These are phyloP conservation scores for Lasioglossum malachurum DNA, from an alignment of 2,888 invertebrate species.

Conservation along the genomic window DNA sequence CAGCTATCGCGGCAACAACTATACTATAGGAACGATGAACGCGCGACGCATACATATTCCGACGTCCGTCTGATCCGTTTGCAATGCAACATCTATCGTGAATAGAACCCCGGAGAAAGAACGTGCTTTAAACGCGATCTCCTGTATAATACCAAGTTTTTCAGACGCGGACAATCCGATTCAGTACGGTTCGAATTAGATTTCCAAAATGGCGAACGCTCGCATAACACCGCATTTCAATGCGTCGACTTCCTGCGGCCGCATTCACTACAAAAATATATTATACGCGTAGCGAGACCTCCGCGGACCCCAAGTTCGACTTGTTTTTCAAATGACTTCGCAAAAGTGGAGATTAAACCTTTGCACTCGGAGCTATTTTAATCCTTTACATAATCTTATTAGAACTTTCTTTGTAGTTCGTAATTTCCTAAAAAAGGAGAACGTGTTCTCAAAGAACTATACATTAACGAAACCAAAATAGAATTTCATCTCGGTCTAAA, in stretches of 20 bases:
- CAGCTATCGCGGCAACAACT: constrained; percentile 39
- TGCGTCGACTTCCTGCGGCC: neutral
- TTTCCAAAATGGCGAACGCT: constrained; percentile 13
- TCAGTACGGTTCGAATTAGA: constrained; percentile 1
- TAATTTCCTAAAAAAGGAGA: too few species aligned
- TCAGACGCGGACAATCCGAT: constrained; percentile 5
- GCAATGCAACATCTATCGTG: constrained; percentile 52
- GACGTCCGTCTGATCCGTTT: constrained; percentile 56
- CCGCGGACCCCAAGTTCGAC: neutral
- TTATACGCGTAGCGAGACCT: neutral
- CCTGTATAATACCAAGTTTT: constrained; percentile 29
- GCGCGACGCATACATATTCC: constrained; percentile 62
- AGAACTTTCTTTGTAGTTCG: too few species aligned
- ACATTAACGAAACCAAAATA: too few species aligned
- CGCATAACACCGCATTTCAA: neutral
- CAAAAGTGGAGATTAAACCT: neutral
- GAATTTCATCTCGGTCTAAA: too few species aligned
- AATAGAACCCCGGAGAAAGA: constrained; percentile 34
- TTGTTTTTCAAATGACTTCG: neutral
- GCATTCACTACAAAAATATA: neutral
- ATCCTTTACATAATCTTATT: too few species aligned
- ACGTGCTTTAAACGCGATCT: constrained; percentile 35
- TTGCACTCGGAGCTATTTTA: too few species aligned
- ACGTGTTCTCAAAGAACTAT: too few species aligned
- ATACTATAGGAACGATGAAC: constrained; percentile 56